These are phyloP conservation scores for Drosophila melanica DNA, from an alignment of 1,140 invertebrate species.

Conservation along the genomic window DNA sequence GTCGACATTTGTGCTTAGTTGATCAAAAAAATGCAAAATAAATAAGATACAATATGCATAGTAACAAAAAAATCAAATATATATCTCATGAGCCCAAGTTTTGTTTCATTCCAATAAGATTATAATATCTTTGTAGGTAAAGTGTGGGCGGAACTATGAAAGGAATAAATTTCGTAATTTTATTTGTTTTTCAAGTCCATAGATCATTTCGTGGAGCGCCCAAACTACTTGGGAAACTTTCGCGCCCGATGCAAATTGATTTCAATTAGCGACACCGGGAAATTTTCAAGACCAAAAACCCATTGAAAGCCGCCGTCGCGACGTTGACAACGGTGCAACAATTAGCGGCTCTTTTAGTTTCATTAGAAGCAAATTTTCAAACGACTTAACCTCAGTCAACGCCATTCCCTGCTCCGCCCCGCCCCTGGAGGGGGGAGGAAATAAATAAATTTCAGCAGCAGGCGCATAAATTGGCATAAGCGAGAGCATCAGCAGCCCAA, in stretches of 20 bases:
- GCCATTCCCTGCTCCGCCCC: background rate
- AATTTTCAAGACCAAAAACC: constrained; percentile 3
- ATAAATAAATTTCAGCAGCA: constrained; percentile 65
- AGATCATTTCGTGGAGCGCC: background rate
- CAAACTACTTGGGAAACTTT: background rate
- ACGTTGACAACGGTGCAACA: constrained; percentile 50
- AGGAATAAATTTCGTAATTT: no score
- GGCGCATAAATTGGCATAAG: constrained; percentile 49
- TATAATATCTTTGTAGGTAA: no score
- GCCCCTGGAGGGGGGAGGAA: background rate
- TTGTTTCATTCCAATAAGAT: no score
- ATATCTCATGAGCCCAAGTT: no score
- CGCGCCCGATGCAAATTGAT: constrained; percentile 33
- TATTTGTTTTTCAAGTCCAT: no score
- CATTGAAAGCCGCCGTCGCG: constrained; percentile 18
- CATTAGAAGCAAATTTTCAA: constrained; percentile 66
- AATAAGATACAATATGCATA: no score
- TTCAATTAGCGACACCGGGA: constrained; percentile 26
- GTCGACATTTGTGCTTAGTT: no score
- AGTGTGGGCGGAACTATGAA: no score
- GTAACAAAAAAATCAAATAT: no score
- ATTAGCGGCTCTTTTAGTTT: constrained; percentile 73
- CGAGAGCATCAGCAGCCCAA: background rate
- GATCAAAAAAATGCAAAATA: no score
- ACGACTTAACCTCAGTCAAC: constrained; percentile 65